Percentiles rank a stretch among this genome's conserved stretches.
Conservation (phyloP, 2,888 invertebrate genomes). For the Netelia melanura region DNA sequence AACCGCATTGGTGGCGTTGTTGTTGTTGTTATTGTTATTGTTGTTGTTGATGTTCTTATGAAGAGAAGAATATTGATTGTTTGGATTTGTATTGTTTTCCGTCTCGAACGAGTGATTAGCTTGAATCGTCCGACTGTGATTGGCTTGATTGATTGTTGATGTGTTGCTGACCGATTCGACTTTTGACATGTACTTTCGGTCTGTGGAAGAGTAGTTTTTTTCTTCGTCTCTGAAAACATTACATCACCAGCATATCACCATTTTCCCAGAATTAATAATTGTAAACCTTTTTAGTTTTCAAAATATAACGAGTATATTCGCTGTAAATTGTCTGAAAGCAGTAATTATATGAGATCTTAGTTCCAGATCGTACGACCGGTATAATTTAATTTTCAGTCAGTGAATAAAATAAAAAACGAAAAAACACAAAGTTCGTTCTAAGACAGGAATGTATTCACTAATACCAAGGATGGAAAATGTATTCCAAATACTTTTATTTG, state of each 20-base stretch:
- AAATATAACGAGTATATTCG: not conserved
- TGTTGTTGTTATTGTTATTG: slow-evolving; percentile 81
- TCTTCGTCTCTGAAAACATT: slow-evolving; percentile 88
- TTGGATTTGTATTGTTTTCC: slow-evolving; percentile 82
- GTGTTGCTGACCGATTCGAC: slow-evolving; percentile 85
- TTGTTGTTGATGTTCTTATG: slow-evolving; percentile 79
- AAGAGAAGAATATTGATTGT: slow-evolving; percentile 80
- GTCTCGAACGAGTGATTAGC: slow-evolving; percentile 82
- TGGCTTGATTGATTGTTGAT: slow-evolving; percentile 79
- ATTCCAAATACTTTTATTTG: too few relatives aligned
- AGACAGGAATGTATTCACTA: too few relatives aligned
- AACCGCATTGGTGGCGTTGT: slow-evolving; percentile 56
- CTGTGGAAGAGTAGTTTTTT: slow-evolving; percentile 93
- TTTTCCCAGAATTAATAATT: slow-evolving; percentile 45
- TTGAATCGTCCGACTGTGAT: slow-evolving; percentile 84
- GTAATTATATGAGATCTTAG: too few relatives aligned
- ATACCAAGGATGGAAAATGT: too few relatives aligned
- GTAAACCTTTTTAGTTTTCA: not conserved
- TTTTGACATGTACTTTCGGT: slow-evolving; percentile 94
- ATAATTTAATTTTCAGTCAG: too few relatives aligned
- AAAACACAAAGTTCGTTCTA: not conserved
- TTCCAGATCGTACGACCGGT: too few relatives aligned
- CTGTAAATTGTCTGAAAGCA: too few relatives aligned
- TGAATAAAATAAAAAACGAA: not conserved
- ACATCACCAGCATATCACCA: slow-evolving; percentile 61